Evolutionary conservation across 2,113 vertebrate species (phyloP), one percentile per base, ranked within the genome.

Genomic region (Toxotes jaculatrix): DNA sequence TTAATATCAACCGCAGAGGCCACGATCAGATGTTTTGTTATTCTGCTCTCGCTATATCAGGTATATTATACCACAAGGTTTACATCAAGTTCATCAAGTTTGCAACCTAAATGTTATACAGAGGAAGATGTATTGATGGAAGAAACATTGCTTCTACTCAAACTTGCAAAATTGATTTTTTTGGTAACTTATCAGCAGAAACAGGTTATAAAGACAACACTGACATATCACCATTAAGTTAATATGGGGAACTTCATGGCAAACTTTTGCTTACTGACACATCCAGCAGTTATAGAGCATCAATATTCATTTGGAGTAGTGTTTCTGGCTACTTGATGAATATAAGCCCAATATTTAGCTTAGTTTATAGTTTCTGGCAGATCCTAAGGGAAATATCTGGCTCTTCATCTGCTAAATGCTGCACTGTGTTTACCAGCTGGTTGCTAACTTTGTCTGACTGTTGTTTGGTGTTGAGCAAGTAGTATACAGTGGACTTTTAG

Each of bases 11-110:
- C n/a, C 36, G 51, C 6, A 6, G 10, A 60, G 32, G 40, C 12
- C 23, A 49, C 9, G 56, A 67, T 78, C 56, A 77, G 9, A 74
- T 38, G 42, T 23, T 72, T 76, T 79, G 21, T 53, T 72, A 45
- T 47, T 11, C 40, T 67, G 47, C 36, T 40, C 7, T 40, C 32
- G n/a, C 31, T 45, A 19, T 51, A 72, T 64, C 31, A 45, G 49
- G 23, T 12, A 49, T 53, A 5, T 64, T 69, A 47, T 60, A 27
- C 57, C 73, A 72, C 43, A 69, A 32, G 13, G 42, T 69, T 42
- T 56, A 53, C 42, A 55, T 10, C 31, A 67, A 55, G 21, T 77
- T 76, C 34, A 77, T 16, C 11, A 57, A n/a, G 34, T 40, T 60
- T 19, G 34, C 19, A 66, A 66, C 16, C 13, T 62, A 6, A 67